Evolutionary conservation across 2,113 vertebrate genomes (phyloP), one percentile per base, ranked within the genome.

Genomic region (Empidonax traillii): DNA sequence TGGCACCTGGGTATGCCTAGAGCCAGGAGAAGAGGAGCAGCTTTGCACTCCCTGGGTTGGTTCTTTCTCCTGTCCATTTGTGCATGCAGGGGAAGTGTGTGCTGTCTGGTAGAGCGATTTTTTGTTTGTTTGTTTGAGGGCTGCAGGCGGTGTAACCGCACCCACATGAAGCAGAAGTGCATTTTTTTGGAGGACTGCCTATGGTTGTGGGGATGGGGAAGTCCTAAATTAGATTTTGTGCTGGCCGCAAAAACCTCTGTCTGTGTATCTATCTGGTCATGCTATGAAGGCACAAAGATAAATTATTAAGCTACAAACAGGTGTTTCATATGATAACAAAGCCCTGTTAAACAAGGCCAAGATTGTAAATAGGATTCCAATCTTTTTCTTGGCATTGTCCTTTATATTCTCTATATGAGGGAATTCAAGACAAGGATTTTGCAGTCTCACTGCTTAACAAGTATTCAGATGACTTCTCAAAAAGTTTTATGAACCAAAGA

Each of bases 161-260:
- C 58, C 77, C 83, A 55, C 74, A 37, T 19, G 22, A 90, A 93
- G 92, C 39, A 65, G 93, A 93, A 93, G 73, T 21, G 3, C 24
- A 1, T 4, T 4, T 62, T 83, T 43, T 69, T 3, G 1, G 80
- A 85, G 66, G 21, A 31, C 62, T 37, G 71, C 31, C n/a, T 73
- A 33, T 11, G n/a, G 30, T 46, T 83, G 62, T 0, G 3, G 85
- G 62, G 74, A 62, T 83, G 88, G 67, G 88, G 92, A 96, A 94
- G 85, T 95, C 94, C 79, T 67, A 69, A n/a, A 93, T 79, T 87
- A 94, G 90, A 79, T 65, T 75, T 61, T 52, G 37, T 78, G 56
- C 78, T 8, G 6, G 14, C 93, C 33, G 0, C 93, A 89, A 87
- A 87, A 75, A 3, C 71, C 39, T 85, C 90, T 69, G 46, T 71